Base-by-base conservation (phyloP, 2,113 vertebrate species). In the Myotis yumanensis region DNA sequence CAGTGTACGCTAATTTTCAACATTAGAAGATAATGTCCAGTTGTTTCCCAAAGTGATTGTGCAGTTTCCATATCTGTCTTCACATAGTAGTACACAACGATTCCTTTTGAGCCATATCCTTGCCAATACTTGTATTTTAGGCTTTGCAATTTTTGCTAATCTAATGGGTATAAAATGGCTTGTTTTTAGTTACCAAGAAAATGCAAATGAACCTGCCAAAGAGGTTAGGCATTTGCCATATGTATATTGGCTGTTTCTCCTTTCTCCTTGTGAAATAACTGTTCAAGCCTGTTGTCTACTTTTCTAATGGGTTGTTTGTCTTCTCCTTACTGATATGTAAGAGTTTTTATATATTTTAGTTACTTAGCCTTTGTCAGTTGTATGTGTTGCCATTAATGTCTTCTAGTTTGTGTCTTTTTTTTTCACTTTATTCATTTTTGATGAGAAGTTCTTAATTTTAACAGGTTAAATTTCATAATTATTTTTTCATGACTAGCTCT, bases 231-330 rank as follows among this genome's bases (percentile, higher is more conserved):
- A 68, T 68, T 80, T 40, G 8, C 32, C 52, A 12, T 51, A 37
- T 32, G 5, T 48, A 15, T 85, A 57, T 35, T 72, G 54, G 22
- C 28, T 22, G 57, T 73, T 96, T 94, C 20, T 84, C 25, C 8
- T 64, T 85, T 91, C 8, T 91, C 22, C 52, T 68, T 80, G 46
- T 90, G 51, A 93, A 82, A 75, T 93, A 83, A 82, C 16, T 90
- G 17, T 79, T 77, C 28, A 82, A 69, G 32, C 30, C n/a, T 43
- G 2, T 23, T 75, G 11, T 35, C 25, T 15, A 2, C 66, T 80
- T 92, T 83, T 79, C 62, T 93, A 75, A 69, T 37, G 23, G 25
- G 84, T 84, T 79, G 43, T 30, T 76, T 75, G 25, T 76, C 32
- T 87, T 93, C 71, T 54, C 18, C 10, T 88, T 75, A 59, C 35